Base-by-base conservation (phyloP, 2,888 invertebrate genomes). In the Hybos culiciformis region DNA sequence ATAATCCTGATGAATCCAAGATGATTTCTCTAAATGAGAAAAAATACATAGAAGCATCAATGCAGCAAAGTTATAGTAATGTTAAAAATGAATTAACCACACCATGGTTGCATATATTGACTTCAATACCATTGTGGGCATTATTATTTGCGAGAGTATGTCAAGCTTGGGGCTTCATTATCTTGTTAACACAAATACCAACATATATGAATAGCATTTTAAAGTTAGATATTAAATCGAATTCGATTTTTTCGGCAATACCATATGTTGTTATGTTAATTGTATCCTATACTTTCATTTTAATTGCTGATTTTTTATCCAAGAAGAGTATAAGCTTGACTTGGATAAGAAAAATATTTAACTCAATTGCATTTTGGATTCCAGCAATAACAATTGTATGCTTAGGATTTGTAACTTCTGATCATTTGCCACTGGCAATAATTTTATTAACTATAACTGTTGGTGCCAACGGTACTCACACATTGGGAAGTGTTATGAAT, bases 161-260 rank as follows among this genome's bases (percentile, higher is more conserved):
- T n/a, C n/a, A n/a, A n/a, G n/a, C n/a, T n/a, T n/a, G n/a, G n/a
- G n/a, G n/a, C n/a, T n/a, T n/a, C n/a, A n/a, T n/a, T n/a, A n/a
- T n/a, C n/a, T n/a, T n/a, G n/a, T n/a, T n/a, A n/a, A n/a, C n/a
- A n/a, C n/a, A n/a, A n/a, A 47, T 56, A 46, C 81, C 82, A 0
- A 71, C 73, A 1, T 83, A 80, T 53, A 71, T 83, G 66, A 71
- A 71, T 44, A 67, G 70, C 39, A 73, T 78, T 1, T 62, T 80
- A 0, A 63, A 69, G n/a, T 73, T 75, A 48, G 63, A 80, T 33
- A 74, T 81, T 21, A 69, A 73, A 56, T 57, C 66, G 60, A 70
- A 70, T 46, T 70, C 71, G 1, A 23, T 63, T 3, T 57, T 64
- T 26, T 70, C 73, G 5, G 70, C 73, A 0, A 50, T 74, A 19